These are phyloP conservation scores for Balaeniceps rex DNA, from an alignment of 2,113 vertebrate species.

Conservation along the genomic window DNA sequence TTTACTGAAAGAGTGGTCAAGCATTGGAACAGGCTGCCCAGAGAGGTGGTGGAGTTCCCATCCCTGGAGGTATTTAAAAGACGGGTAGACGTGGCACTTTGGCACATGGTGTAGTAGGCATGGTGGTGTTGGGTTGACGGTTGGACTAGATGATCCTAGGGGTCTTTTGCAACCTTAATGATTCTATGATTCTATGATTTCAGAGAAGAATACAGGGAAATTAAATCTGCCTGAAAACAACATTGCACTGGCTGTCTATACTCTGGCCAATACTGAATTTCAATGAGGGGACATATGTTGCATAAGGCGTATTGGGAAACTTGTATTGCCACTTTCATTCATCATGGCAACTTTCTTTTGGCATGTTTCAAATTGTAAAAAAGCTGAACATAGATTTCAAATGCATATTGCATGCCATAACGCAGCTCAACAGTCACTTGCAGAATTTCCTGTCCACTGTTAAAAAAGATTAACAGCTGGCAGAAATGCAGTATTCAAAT, in stretches of 20 bases:
- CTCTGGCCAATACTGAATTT: background rate
- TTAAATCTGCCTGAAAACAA: background rate
- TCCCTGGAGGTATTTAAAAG: too few relatives aligned
- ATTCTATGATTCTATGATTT: too few relatives aligned
- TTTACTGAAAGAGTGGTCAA: too few relatives aligned
- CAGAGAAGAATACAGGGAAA: background rate
- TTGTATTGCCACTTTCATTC: background rate
- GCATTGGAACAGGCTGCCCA: too few relatives aligned
- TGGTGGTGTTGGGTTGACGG: too few relatives aligned
- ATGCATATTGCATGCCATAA: background rate
- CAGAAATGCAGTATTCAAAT: background rate
- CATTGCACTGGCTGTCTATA: background rate
- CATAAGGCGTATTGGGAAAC: background rate
- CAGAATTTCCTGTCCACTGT: background rate
- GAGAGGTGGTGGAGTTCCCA: too few relatives aligned
- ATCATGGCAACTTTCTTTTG: background rate
- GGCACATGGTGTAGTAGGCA: too few relatives aligned
- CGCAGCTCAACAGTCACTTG: background rate
- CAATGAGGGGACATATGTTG: background rate
- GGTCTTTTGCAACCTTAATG: too few relatives aligned
- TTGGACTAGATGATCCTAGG: too few relatives aligned
- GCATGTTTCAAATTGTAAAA: background rate
- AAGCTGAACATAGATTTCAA: background rate
- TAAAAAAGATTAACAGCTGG: background rate
- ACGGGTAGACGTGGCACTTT: too few relatives aligned